Evolutionary conservation across 1,140 invertebrate species (phyloP), one percentile per base, ranked within the genome.

Genomic region (Theocolax elegans): DNA sequence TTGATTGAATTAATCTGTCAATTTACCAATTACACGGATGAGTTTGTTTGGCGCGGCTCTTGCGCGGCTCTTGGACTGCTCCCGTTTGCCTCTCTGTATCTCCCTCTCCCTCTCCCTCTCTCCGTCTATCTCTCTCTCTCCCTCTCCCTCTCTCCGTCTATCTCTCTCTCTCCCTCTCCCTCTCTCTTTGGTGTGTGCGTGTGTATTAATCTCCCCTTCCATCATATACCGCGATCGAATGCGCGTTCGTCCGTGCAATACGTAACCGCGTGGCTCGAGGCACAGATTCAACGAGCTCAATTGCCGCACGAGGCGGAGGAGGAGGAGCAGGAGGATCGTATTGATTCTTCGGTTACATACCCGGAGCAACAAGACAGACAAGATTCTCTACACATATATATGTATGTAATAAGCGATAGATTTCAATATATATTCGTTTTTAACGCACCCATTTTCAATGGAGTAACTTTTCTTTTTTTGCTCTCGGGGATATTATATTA

Each of bases 251-350:
- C 40, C 40, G 65, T 44, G 67, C 49, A 62, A 74, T 71, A 70
- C 62, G 74, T 35, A 72, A 60, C 78, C 80, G 80, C 80, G 80
- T 84, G 80, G 81, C 83, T 82, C 81, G 80, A 77, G 77, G 82
- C 81, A 84, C 79, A 79, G 82, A 85, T 86, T 86, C 83, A 84
- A 86, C 83, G 80, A 84, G 84, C 83, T 86, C 83, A 85, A 86
- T 86, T 86, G 82, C 75, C 75, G 76, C 17, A 75, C 75, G 78
- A 77, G 74, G 71, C 77, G 78, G 77, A 73, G 71, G 74, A 71
- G 35, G 29, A n/a, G n/a, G 65, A 59, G 44, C 17, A n/a, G 59
- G 60, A 67, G 58, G 73, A 81, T 83, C 77, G 76, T 85, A 85
- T 85, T 81, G 83, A 84, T 85, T 83, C 77, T 78, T 77, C 71